Evolutionary conservation across 2,113 vertebrate species (phyloP), one percentile per base, ranked within the genome.

Genomic region (Heterochromis multidens): DNA sequence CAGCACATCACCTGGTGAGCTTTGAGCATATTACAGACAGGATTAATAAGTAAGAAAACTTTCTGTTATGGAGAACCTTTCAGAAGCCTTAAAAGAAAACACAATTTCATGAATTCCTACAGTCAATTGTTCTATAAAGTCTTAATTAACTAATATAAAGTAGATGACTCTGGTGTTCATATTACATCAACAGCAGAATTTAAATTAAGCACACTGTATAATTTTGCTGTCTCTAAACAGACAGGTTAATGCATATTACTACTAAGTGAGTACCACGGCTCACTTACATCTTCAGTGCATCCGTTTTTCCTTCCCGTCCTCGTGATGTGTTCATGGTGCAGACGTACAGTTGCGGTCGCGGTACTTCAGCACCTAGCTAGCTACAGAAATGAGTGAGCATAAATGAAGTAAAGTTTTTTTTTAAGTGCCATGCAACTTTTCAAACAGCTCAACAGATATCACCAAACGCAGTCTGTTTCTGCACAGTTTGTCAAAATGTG

Each of bases 1-100:
- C 87, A 85, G 86, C 58, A 74, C 14, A 58, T 87, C 82, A 87
- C 92, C 90, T 77, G 74, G 60, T 80, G 81, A 72, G 81, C 82
- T 77, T 23, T 85, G 54, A 65, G 60, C 40, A 77, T 23, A 21
- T 81, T 43, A 78, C 79, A 65, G 33, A 61, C 11, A 72, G 78
- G 72, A 87, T 89, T 78, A 83, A 35, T 52, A 79, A 77, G 49
- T 25, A 25, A 49, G 33, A 3, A 63, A 86, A 52, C 25, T 76
- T 74, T 25, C 21, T 46, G 3, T 33, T 62, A 17, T 43, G 9
- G n/a, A 79, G 12, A 57, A 80, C 60, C 16, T 14, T 52, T 67
- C 29, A 84, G 46, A 49, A 61, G 31, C 46, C 43, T 74, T 74
- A 16, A 77, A 29, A 21, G 12, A 4, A 23, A 74, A 74, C 1